Conservation (phyloP, 1,140 invertebrate species). For the Pachyrhynchus sulphureomaculatus region DNA sequence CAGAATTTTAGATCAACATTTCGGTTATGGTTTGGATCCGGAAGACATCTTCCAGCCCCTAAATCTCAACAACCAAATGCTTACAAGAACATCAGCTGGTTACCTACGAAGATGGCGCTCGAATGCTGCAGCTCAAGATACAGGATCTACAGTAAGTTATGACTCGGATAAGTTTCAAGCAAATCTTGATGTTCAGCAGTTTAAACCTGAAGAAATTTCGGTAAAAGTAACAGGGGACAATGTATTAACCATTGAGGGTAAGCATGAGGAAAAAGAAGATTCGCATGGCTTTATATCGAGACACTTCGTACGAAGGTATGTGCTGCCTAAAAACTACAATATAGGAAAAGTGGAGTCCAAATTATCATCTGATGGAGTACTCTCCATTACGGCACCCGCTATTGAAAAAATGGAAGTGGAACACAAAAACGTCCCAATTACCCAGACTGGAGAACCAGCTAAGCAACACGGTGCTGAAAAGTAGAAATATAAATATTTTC, state of each 20-base stretch:
- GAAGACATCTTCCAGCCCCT: conserved; percentile 56
- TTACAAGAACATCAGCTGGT: conserved; percentile 35
- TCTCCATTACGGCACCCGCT: no score
- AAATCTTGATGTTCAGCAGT: conserved; percentile 81
- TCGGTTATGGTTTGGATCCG: conserved; percentile 56
- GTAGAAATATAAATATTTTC: no score
- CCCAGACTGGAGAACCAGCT: no score
- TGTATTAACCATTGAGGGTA: conserved; percentile 67
- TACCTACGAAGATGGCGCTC: conserved; percentile 59
- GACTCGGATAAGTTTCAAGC: conserved; percentile 67
- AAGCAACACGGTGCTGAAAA: no score
- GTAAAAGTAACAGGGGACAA: conserved; percentile 54
- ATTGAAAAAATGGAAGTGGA: no score
- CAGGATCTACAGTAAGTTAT: conserved; percentile 50
- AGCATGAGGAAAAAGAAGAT: conserved; percentile 75
- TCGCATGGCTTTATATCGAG: conserved; percentile 66
- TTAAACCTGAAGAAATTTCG: conserved; percentile 79
- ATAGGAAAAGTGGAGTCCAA: no score
- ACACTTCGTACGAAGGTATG: no score
- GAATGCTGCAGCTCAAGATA: conserved; percentile 38
- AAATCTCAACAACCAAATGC: conserved; percentile 29
- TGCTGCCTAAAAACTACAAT: no score
- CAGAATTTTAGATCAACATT: conserved; percentile 62
- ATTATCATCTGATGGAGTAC: no score
- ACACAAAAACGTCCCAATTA: no score